These are phyloP conservation scores for Acanthacorydalis orientalis DNA, from an alignment of 2,888 invertebrate species.

Conservation along the genomic window DNA sequence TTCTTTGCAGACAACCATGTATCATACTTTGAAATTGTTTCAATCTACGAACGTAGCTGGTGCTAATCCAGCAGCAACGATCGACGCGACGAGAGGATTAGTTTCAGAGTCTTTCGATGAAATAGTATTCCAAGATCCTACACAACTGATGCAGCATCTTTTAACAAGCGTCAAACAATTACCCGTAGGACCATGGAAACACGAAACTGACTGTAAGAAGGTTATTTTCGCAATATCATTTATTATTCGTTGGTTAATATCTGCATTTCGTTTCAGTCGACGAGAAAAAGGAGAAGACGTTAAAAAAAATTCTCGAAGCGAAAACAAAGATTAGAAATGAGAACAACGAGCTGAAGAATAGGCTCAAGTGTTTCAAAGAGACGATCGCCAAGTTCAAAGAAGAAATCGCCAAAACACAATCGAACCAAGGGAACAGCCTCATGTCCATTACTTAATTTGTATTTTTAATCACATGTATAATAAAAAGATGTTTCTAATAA, in stretches of 20 bases:
- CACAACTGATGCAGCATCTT: slow-evolving; percentile 78
- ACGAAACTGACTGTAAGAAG: slow-evolving; percentile 75
- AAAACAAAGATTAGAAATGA: slow-evolving; percentile 69
- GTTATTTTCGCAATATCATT: slow-evolving; percentile 1
- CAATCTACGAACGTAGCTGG: slow-evolving; percentile 48
- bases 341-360: slow-evolving; percentile 70
- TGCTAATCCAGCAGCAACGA: slow-evolving; percentile 22
- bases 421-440: slow-evolving; percentile 13
- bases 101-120: slow-evolving; percentile 94
- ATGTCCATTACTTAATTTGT: no score
- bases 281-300: slow-evolving; percentile 65
- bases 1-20: slow-evolving; percentile 61
- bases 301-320: slow-evolving; percentile 58
- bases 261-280: slow-evolving; percentile 52
- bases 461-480: no score
- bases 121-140: slow-evolving; percentile 84
- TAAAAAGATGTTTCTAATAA: no score
- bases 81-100: slow-evolving; percentile 50
- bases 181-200: slow-evolving; percentile 55
- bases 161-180: slow-evolving; percentile 60
- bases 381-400: slow-evolving; percentile 69
- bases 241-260: neutral
- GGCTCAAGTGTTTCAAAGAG: slow-evolving; percentile 68
- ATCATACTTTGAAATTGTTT: slow-evolving; percentile 88
- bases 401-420: slow-evolving; percentile 41